A percentile compares a stretch with the other conserved stretches of the same genome.
Conservation (phyloP, 2,797 vertebrate species). For the Smutsia gigantea region DNA sequence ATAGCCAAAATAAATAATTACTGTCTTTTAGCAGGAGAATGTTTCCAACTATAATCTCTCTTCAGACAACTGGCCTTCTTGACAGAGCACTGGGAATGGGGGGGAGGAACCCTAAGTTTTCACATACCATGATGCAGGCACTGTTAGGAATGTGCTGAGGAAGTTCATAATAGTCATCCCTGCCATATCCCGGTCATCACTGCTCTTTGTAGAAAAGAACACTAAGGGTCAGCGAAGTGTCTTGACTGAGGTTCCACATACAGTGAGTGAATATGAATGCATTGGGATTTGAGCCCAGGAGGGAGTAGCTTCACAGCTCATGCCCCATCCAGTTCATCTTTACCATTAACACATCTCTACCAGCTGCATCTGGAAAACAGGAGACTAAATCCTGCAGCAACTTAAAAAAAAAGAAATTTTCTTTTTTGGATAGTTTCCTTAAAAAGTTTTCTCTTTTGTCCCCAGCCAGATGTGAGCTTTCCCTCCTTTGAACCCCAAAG, state of each 20-base stretch:
- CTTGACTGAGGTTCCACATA: neutral
- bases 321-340: neutral
- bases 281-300: neutral
- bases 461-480: neutral
- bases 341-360: neutral
- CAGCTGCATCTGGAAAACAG: neutral
- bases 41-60: neutral
- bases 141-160: neutral
- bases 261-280: rapidly evolving
- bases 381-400: neutral
- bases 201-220: neutral
- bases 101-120: neutral
- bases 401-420: neutral
- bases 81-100: neutral
- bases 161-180: neutral
- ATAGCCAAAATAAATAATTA: neutral
- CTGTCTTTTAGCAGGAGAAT: neutral
- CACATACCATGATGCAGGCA: rapidly evolving
- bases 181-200: neutral
- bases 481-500: neutral
- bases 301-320: neutral
- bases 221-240: neutral
- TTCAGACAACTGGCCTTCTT: neutral
- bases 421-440: neutral
- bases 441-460: conserved; percentile 17